Conservation (phyloP, 2,113 vertebrate genomes). For the Chaetorhynchus papuensis region DNA sequence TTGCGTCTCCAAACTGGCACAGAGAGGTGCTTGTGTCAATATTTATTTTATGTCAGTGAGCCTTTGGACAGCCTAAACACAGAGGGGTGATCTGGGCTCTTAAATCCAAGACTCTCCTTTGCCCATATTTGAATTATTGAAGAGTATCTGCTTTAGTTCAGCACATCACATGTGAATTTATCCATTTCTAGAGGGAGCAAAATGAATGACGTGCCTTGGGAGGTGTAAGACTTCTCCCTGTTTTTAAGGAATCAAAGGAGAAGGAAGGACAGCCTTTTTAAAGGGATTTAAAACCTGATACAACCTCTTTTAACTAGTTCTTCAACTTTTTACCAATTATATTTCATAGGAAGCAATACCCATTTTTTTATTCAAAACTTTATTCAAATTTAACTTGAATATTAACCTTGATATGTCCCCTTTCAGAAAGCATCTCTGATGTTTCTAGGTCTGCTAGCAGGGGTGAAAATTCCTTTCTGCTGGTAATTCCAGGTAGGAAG, state of each 20-base stretch:
- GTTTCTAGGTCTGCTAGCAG: background rate
- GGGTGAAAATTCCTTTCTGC: background rate
- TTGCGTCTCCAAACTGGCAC: background rate
- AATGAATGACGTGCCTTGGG: rapidly evolving
- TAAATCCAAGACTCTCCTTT: background rate
- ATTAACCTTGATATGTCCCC: background rate
- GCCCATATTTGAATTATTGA: background rate
- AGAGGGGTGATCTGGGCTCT: background rate
- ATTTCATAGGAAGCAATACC: background rate
- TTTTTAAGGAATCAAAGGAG: background rate
- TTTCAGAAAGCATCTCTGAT: background rate
- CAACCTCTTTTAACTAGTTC: background rate
- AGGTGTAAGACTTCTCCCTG: background rate
- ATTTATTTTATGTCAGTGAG: background rate
- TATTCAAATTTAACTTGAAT: background rate
- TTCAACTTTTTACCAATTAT: background rate
- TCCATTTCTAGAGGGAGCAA: background rate
- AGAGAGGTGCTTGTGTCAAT: background rate
- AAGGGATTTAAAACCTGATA: background rate
- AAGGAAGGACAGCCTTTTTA: background rate
- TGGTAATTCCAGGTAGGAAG: background rate
- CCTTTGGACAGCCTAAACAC: background rate
- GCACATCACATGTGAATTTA: background rate
- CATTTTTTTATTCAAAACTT: background rate
- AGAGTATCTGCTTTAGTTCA: background rate